Conservation (phyloP, 2,113 vertebrate species). For the Formicarius rufipectus region DNA sequence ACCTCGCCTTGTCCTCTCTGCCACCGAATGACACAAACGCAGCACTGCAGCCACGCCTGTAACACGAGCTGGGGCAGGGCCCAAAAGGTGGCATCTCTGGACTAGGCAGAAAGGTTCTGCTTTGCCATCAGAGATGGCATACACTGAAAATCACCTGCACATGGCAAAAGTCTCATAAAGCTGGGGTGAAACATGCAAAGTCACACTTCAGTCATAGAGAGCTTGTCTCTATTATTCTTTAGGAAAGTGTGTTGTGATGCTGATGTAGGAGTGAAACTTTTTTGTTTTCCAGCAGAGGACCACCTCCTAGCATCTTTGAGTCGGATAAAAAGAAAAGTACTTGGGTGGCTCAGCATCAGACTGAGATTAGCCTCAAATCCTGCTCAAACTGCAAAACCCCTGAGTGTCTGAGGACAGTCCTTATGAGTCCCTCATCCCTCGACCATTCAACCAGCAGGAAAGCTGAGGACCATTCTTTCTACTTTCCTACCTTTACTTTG, state of each 20-base stretch:
- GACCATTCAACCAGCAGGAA: not conserved
- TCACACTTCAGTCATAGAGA: not conserved
- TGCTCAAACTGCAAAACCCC: rapidly evolving
- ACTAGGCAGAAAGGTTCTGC: not conserved
- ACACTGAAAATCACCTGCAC: not conserved
- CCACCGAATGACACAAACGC: too few relatives aligned
- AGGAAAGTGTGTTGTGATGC: not conserved
- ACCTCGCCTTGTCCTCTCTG: too few relatives aligned
- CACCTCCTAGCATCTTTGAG: not conserved
- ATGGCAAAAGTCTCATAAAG: not conserved
- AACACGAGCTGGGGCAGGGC: too few relatives aligned
- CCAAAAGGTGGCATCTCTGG: too few relatives aligned
- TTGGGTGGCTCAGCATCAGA: rapidly evolving
- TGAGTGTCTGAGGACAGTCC: not conserved
- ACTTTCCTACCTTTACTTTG: not conserved
- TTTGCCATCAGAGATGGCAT: not conserved
- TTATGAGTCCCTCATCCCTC: not conserved
- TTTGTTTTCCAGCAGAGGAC: not conserved
- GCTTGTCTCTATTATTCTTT: not conserved
- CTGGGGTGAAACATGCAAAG: not conserved
- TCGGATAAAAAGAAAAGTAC: not conserved
- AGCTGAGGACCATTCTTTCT: not conserved
- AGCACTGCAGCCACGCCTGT: too few relatives aligned
- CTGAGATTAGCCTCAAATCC: not conserved
- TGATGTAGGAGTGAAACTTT: not conserved